A percentile compares a stretch with the other conserved stretches of the same genome.
phyloP scores from a whole-genome alignment of 2,888 invertebrate genomes.

The Automeris io region DNA sequence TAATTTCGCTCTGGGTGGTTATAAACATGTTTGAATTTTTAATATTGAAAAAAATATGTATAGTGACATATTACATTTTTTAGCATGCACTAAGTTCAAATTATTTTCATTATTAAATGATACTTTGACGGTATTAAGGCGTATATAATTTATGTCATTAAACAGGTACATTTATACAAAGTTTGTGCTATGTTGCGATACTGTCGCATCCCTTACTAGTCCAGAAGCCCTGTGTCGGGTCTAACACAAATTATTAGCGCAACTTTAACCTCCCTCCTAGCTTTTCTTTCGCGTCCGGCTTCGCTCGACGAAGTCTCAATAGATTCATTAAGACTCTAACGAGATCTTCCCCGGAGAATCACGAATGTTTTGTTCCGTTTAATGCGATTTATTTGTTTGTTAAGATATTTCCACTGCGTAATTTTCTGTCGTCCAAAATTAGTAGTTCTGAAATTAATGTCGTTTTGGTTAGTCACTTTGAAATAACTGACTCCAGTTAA shows the following conservation, averaged over 20 bases:
- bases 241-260: slow-evolving; percentile 65
- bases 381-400: slow-evolving; percentile 67
- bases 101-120: too few relatives aligned
- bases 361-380: slow-evolving; percentile 67
- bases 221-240: slow-evolving; percentile 23
- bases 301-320: slow-evolving; percentile 69
- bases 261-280: slow-evolving; percentile 43
- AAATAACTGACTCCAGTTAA: too few relatives aligned
- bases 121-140: too few relatives aligned
- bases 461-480: too few relatives aligned
- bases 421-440: background rate
- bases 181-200: background rate
- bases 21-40: too few relatives aligned
- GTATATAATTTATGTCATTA: too few relatives aligned
- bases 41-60: too few relatives aligned
- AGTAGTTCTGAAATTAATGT: background rate
- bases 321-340: slow-evolving; percentile 75
- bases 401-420: slow-evolving; percentile 33
- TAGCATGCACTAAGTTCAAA: too few relatives aligned
- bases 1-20: too few relatives aligned
- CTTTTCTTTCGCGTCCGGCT: slow-evolving; percentile 54
- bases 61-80: too few relatives aligned
- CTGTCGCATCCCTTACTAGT: background rate
- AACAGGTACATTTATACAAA: background rate
- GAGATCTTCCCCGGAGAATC: slow-evolving; percentile 68